A percentile compares a stretch with the other conserved stretches of the same genome.
Conservation (phyloP, 1,140 invertebrate genomes). For the Colletes gigas region DNA sequence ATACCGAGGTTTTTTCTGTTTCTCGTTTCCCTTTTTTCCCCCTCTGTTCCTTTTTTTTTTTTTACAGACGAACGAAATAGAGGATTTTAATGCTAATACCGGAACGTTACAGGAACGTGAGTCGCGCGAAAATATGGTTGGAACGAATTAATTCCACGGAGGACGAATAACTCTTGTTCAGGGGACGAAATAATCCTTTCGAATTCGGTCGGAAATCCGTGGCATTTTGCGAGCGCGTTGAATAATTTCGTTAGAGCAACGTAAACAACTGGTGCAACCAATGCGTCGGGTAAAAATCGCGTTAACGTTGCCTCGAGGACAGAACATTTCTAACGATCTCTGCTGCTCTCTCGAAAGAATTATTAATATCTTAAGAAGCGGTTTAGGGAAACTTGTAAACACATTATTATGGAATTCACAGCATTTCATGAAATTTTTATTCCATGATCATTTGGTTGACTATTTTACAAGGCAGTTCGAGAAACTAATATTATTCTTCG, state of each 20-base stretch:
- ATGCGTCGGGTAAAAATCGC: conserved; percentile 8
- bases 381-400: background rate
- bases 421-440: background rate
- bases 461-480: too few relatives aligned
- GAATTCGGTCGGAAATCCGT: conserved; percentile 11
- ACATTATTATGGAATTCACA: background rate
- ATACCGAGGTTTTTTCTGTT: conserved; percentile 25
- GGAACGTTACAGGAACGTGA: background rate
- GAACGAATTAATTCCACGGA: conserved; percentile 19
- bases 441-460: background rate
- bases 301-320: background rate
- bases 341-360: background rate
- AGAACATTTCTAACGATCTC: background rate
- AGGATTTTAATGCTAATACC: conserved; percentile 39
- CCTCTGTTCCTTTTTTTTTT: background rate
- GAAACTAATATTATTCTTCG: too few relatives aligned
- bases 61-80: conserved; percentile 19
- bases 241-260: background rate
- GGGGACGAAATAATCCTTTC: background rate
- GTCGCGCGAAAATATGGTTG: conserved; percentile 23
- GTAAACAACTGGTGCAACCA: too few relatives aligned
- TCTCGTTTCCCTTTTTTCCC: background rate
- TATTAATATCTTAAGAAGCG: background rate
- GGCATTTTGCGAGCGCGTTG: background rate
- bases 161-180: conserved; percentile 10